Evolutionary conservation across 2,797 vertebrate genomes (phyloP), one percentile per base, ranked within the genome.

Genomic region (Melanotaenia pygmaea): DNA sequence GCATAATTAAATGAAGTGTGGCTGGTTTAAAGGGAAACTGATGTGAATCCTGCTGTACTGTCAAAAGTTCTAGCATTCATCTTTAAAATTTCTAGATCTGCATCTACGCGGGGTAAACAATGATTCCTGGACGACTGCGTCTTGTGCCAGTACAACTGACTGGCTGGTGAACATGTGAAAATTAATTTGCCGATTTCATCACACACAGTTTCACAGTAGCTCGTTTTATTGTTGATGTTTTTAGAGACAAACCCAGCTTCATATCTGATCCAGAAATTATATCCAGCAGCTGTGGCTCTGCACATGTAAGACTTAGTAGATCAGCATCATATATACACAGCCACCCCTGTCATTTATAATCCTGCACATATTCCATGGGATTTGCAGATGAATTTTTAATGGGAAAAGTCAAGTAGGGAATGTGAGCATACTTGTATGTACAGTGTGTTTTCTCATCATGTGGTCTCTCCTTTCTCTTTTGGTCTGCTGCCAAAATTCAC

Each of bases 401-500:
- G 34, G 12, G 37, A 11, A 79, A 76, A 78, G 64, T 45, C 68
- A 64, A 60, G 6, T 28, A 47, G 18, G 38, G 61, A 30, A 24
- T 38, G 53, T 5, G 40, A 59, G 37, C 38, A 59, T 79, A 67
- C 75, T 72, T 76, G 45, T 87, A 64, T 80, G 71, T 86, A 12
- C 35, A 56, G 26, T 30, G 54, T 37, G 18, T 86, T 84, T 83
- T 35, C 74, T 80, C 59, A 26, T 78, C 61, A 58, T 80, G 74
- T 11, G 64, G 66, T 86, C 50, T 70, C 7, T 32, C 38, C 59
- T 59, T 62, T 78, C 65, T 77, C 32, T 60, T 74, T 80, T 86
- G 76, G 83, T 67, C 38, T 22, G 37, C 69, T 79, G 72, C 77
- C 71, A 78, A 65, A 61, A 80, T 79, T 71, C 67, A 69, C 69